phyloP scores from a whole-genome alignment of 2,888 invertebrate genomes.

The Lochmaea crataegi region DNA sequence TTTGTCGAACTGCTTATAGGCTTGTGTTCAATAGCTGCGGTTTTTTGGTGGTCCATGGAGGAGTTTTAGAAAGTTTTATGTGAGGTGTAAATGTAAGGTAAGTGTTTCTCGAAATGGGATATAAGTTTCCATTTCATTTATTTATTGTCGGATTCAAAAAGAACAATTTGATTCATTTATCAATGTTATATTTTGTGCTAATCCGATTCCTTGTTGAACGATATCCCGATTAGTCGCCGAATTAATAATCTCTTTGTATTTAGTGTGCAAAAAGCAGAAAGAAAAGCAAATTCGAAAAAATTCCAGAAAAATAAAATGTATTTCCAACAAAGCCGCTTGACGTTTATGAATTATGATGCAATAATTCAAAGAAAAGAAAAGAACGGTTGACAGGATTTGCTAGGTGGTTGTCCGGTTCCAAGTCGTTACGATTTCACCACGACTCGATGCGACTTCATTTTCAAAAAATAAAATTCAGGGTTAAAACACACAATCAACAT shows the following conservation, averaged over 20 bases:
- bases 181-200: constrained; percentile 28
- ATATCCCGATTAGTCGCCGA: constrained; percentile 35
- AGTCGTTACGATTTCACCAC: constrained; percentile 46
- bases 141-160: neutral
- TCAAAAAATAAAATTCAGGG: constrained; percentile 42
- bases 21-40: too few relatives aligned
- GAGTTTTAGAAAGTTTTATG: too few relatives aligned
- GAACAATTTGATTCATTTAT: constrained; percentile 25
- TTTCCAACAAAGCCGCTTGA: constrained; percentile 61
- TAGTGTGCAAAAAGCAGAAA: constrained; percentile 43
- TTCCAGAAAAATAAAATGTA: constrained; percentile 49
- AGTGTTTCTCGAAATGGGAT: too few relatives aligned
- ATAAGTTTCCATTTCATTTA: too few relatives aligned
- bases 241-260: constrained; percentile 48
- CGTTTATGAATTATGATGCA: constrained; percentile 63
- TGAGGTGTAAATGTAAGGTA: too few relatives aligned
- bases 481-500: constrained; percentile 38
- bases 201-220: constrained; percentile 29
- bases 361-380: constrained; percentile 64
- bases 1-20: too few relatives aligned
- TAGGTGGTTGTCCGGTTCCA: constrained; percentile 61
- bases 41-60: too few relatives aligned
- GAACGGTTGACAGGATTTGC: constrained; percentile 61
- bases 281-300: constrained; percentile 48
- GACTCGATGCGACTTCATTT: constrained; percentile 45